phyloP scores from a whole-genome alignment of 2,888 invertebrate genomes.

The Achlya flavicornis region DNA sequence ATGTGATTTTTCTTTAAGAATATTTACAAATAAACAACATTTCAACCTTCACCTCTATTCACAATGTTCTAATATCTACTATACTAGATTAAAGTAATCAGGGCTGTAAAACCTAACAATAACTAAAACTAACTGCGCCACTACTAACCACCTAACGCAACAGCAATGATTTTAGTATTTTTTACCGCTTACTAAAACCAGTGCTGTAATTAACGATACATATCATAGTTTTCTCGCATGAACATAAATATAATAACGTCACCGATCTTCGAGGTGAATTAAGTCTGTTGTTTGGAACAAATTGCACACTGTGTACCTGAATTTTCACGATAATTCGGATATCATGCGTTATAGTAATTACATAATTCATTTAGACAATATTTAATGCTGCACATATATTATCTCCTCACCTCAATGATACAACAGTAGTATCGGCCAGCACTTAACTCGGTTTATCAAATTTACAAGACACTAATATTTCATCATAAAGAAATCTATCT shows the following conservation, averaged over 20 bases:
- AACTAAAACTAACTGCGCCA: conserved; percentile 47
- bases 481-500: conserved; percentile 62
- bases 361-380: conserved; percentile 1
- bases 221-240: conserved; percentile 19
- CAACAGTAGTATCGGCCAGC: conserved; percentile 30
- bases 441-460: conserved; percentile 23
- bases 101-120: conserved; percentile 70
- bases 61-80: conserved; percentile 57
- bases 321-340: background rate
- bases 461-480: conserved; percentile 40
- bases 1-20: conserved; percentile 65
- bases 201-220: background rate
- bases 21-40: conserved; percentile 78
- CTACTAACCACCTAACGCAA: conserved; percentile 18
- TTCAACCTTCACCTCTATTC: conserved; percentile 68
- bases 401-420: conserved; percentile 36
- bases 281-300: background rate
- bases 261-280: conserved; percentile 38
- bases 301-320: conserved; percentile 1
- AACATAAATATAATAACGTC: conserved; percentile 32
- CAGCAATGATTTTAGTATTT: conserved; percentile 1
- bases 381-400: conserved; percentile 16
- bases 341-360: conserved; percentile 4
- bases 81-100: conserved; percentile 57
- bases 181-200: background rate